Evolutionary conservation across 1,140 invertebrate genomes (phyloP).

Genomic region (Leptopilina clavipes): DNA sequence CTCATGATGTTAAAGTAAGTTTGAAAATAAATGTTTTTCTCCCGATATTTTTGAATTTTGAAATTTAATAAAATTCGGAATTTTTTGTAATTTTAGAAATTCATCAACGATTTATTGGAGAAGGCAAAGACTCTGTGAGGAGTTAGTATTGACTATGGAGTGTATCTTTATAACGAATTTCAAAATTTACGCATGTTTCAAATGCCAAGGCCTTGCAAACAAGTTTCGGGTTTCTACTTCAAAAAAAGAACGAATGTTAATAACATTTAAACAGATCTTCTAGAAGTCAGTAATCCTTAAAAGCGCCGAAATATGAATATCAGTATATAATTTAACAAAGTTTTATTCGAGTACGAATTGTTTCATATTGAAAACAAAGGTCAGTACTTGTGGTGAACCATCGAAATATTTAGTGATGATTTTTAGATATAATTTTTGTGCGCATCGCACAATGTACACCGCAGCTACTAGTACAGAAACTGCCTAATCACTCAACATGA

Average conservation of each 20-base stretch:
- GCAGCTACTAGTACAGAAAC: conserved; percentile 51
- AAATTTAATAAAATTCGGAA: no score
- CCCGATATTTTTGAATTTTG: conserved; percentile 23
- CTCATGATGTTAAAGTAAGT: conserved; percentile 89
- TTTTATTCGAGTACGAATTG: conserved; percentile 52
- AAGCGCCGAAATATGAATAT: conserved; percentile 33
- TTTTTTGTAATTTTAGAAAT: conserved; percentile 82
- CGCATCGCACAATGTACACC: conserved; percentile 23
- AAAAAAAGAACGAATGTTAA: conserved; percentile 35
- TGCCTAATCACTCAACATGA: conserved; percentile 51
- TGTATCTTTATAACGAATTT: conserved; percentile 44
- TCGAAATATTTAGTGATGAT: conserved; percentile 32
- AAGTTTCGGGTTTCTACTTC: conserved; percentile 44
- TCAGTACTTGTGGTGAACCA: conserved; percentile 33
- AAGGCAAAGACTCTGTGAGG: conserved; percentile 89
- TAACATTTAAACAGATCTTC: conserved; percentile 46
- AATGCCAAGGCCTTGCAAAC: conserved; percentile 44
- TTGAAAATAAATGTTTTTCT: conserved; percentile 42
- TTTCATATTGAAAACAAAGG: conserved; percentile 56
- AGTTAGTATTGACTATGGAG: conserved; percentile 38
- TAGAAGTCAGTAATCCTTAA: conserved; percentile 35
- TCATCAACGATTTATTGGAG: conserved; percentile 91
- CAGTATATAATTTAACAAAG: conserved; percentile 45
- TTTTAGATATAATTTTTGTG: conserved; percentile 39
- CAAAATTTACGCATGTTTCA: conserved; percentile 62